These are phyloP conservation scores for Bombus sylvicola DNA, from an alignment of 1,140 invertebrate genomes.

Conservation along the genomic window DNA sequence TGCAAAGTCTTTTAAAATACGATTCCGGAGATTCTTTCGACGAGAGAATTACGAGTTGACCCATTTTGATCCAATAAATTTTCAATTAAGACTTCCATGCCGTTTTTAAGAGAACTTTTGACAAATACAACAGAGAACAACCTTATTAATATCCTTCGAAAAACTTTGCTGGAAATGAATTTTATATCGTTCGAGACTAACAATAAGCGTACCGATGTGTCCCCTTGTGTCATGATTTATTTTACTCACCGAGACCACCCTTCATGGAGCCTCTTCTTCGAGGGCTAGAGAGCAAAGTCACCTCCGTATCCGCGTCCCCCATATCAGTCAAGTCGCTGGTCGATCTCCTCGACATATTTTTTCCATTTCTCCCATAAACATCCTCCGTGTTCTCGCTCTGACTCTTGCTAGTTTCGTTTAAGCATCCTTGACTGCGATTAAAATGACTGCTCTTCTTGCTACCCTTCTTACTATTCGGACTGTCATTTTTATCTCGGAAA, in stretches of 20 bases:
- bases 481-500: constrained; percentile 33
- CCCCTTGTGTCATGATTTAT: no score
- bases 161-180: no score
- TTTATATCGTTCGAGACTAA: no score
- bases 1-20: neutral
- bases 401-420: constrained; percentile 60
- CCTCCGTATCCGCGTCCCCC: constrained; percentile 84
- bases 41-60: neutral
- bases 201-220: no score
- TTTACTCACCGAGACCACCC: constrained; percentile 83
- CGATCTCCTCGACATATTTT: constrained; percentile 83
- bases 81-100: neutral
- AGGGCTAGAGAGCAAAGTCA: constrained; percentile 85
- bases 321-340: constrained; percentile 89
- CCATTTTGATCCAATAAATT: neutral
- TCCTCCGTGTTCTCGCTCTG: constrained; percentile 13
- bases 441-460: constrained; percentile 63
- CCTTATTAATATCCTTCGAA: no score
- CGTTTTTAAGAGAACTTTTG: neutral
- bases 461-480: constrained; percentile 31
- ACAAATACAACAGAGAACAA: no score
- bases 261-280: constrained; percentile 85
- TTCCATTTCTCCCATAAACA: constrained; percentile 48
- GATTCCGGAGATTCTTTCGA: neutral
- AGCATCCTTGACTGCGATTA: constrained; percentile 75